Base-by-base conservation (phyloP, 2,888 invertebrate species). In the Ariolimax columbianus region DNA sequence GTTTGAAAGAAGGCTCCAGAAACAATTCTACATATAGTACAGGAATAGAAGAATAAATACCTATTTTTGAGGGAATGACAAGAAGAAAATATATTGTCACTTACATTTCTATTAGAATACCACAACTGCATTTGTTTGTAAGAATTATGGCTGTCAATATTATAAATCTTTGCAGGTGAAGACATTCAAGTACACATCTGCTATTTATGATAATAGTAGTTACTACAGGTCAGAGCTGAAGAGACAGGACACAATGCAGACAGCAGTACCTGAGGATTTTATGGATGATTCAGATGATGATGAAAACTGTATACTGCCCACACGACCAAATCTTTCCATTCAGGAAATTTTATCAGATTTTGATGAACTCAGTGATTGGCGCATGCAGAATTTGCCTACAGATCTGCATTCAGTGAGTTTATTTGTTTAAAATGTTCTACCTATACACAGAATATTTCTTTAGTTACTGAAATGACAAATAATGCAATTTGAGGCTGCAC, bases 291-390 rank as follows among this genome's bases (percentile, higher is more conserved):
- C 91, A 36, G 89, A 90, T 4, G 91, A 91, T 78, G 90, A 90
- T 70, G 92, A 91, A 51, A 88, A 89, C 77, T 90, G 90, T 81
- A 88, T 89, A 4, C 86, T 93, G 19, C 87, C 90, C 75, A 91
- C 91, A 1, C 87, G 93, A 59, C 90, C 90, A 47, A 89, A 89
- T 51, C 92, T 90, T 88, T 89, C 91, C 0, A 87, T 93, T 43
- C 92, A 88, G 85, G 91, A 90, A 33, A 91, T 93, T 55, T 88
- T 93, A 68, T 92, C 92, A 63, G 90, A 90, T 72, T 92, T 91
- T 89, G 92, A 93, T 84, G 93, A 94, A 87, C 88, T 93, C 77
- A 91, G 91, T 83, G 90, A 90, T 47, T 94, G 94, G 94, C 88
- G 91, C 47, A 89, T 92, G 86, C 87, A 88, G 2, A 90, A 88